These are phyloP conservation scores for Drosophila gaucha DNA, from an alignment of 2,888 invertebrate genomes.

Conservation along the genomic window DNA sequence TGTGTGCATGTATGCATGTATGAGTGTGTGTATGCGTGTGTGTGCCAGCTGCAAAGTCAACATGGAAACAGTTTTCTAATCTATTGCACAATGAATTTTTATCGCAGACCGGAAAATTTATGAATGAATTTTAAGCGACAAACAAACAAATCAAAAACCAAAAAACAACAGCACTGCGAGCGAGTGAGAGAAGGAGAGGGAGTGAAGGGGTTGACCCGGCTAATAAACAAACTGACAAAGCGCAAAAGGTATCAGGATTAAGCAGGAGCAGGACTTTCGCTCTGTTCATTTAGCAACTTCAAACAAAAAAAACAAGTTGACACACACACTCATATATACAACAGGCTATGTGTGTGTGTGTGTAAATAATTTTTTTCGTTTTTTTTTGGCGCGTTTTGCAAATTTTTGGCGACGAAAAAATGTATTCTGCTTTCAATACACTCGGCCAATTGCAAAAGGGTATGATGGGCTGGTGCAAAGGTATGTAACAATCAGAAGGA, in stretches of 20 bases:
- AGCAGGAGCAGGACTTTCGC: conserved; percentile 3
- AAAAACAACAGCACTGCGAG: background rate
- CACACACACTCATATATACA: background rate
- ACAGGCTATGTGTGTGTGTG: background rate
- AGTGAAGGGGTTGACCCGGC: background rate
- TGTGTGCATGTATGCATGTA: background rate
- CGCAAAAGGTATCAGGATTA: background rate
- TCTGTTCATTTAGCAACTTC: background rate
- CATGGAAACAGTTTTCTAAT: conserved; percentile 49
- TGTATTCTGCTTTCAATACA: background rate
- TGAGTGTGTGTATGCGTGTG: background rate
- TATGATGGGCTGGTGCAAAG: background rate
- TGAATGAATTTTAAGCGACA: conserved; percentile 62
- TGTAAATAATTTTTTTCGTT: background rate
- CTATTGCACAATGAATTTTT: conserved; percentile 58
- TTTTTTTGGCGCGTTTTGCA: conserved; percentile 48
- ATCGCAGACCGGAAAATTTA: conserved; percentile 58
- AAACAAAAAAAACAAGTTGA: conserved; percentile 13
- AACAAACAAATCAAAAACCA: conserved; percentile 33
- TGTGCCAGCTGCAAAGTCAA: conserved; percentile 15
- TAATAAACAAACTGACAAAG: conserved; percentile 20
- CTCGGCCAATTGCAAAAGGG: conserved; percentile 3
- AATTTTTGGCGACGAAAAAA: conserved; percentile 36
- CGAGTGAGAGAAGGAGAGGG: background rate
- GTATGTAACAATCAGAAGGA: background rate